These are phyloP conservation scores for Pseudolycoriella hygida DNA, from an alignment of 2,888 invertebrate genomes.

Conservation along the genomic window DNA sequence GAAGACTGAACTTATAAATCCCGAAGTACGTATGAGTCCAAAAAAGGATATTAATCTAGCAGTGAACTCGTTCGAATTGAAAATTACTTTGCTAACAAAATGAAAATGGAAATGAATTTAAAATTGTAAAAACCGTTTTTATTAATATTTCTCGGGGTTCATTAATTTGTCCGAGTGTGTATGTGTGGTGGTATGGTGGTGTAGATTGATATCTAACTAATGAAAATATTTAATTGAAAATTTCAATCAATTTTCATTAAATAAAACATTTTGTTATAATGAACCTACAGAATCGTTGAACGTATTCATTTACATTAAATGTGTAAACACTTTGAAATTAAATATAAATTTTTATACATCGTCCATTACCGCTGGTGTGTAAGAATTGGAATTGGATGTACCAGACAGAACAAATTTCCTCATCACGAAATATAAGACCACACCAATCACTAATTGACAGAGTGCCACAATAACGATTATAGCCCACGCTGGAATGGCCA, in stretches of 20 bases:
- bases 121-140: too few species aligned
- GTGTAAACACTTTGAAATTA: neutral
- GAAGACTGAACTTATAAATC: too few species aligned
- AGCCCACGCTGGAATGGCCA: conserved; percentile 61
- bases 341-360: conserved; percentile 14
- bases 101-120: too few species aligned
- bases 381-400: conserved; percentile 22
- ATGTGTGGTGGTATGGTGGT: too few species aligned
- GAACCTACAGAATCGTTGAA: neutral
- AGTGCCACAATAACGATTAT: conserved; percentile 50
- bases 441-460: conserved; percentile 51
- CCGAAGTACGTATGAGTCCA: too few species aligned
- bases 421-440: conserved; percentile 45
- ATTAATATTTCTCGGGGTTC: too few species aligned
- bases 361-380: conserved; percentile 24
- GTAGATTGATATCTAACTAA: neutral
- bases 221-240: neutral
- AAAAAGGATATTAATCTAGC: too few species aligned
- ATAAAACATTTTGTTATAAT: neutral
- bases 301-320: neutral
- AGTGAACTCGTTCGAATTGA: too few species aligned
- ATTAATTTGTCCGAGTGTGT: too few species aligned
- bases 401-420: conserved; percentile 43
- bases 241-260: neutral
- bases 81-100: too few species aligned